Conservation (phyloP, 2,797 vertebrate species). For the Oreochromis grahami region DNA sequence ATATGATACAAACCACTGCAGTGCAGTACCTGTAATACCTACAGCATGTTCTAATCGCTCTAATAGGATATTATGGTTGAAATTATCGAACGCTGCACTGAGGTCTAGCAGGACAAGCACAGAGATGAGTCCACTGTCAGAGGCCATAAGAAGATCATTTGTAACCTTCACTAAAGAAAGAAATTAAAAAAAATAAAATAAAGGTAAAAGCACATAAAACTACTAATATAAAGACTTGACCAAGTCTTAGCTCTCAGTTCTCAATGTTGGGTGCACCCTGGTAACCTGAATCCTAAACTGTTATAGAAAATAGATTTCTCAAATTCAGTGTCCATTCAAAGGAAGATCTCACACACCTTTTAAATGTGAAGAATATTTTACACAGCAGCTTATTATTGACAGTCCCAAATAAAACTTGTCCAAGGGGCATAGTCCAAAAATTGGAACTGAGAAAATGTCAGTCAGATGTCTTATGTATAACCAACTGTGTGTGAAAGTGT, state of each 20-base stretch:
- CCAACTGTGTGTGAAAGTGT: background rate
- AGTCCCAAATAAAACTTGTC: background rate
- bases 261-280: background rate
- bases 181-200: fast-evolving
- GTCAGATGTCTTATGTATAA: background rate
- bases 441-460: background rate
- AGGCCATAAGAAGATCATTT: no score
- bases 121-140: no score
- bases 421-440: background rate
- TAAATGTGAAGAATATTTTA: background rate
- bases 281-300: background rate
- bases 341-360: background rate
- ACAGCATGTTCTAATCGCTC: no score
- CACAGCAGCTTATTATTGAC: background rate
- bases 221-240: background rate
- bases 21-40: no score
- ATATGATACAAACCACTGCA: no score
- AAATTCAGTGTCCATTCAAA: background rate
- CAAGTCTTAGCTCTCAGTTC: background rate
- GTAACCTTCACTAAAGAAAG: background rate
- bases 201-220: background rate
- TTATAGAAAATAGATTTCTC: background rate
- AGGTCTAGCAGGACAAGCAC: no score
- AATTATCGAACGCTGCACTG: no score
- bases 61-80: no score